phyloP scores from a whole-genome alignment of 2,888 invertebrate species.

The Leistus spinibarbis region DNA sequence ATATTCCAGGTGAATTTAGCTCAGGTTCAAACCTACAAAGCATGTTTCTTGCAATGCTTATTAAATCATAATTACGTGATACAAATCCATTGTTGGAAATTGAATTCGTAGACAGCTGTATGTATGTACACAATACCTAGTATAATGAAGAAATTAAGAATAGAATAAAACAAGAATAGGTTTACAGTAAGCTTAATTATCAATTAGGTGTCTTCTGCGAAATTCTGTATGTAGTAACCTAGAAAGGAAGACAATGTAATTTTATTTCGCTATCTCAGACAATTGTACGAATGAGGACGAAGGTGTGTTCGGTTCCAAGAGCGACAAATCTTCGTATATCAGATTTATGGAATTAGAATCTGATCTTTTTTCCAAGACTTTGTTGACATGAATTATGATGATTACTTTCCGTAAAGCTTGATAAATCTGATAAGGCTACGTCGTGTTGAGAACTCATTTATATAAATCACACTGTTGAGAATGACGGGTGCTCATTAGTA shows the following conservation, averaged over 20 bases:
- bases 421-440: not conserved
- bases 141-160: no score
- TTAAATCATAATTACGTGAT: no score
- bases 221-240: not conserved
- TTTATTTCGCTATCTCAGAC: not conserved
- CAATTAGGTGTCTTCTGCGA: no score
- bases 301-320: not conserved
- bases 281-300: not conserved
- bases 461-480: not conserved
- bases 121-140: no score
- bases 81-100: no score
- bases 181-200: no score
- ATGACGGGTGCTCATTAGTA: not conserved
- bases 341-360: not conserved
- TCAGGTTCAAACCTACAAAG: no score
- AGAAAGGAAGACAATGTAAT: not conserved
- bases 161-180: no score
- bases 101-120: no score
- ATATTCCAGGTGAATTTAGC: no score
- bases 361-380: not conserved
- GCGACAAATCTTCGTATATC: not conserved
- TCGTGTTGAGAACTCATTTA: not conserved
- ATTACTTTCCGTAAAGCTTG: not conserved
- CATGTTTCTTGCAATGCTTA: no score
- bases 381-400: no score